These are phyloP conservation scores for Dicaeum eximium DNA, from an alignment of 2,113 vertebrate genomes.

Conservation along the genomic window DNA sequence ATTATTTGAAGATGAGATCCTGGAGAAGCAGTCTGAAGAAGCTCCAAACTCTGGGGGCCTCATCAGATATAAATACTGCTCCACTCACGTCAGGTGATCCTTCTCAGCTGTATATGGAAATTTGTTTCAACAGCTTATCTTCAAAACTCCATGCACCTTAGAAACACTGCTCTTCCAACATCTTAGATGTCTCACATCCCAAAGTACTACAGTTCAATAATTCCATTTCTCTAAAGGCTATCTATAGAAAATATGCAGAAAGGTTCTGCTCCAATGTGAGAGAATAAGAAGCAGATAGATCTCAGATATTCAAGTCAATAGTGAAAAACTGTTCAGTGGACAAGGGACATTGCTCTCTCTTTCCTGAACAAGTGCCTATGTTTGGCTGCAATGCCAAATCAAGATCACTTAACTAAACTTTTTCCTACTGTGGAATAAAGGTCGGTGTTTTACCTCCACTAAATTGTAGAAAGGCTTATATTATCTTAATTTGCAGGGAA, in stretches of 20 bases:
- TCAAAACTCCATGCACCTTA: neutral
- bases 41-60: neutral
- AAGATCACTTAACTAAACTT: neutral
- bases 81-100: neutral
- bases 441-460: neutral
- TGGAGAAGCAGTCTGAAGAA: neutral
- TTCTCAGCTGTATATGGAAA: neutral
- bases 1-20: neutral
- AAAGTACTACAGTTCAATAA: neutral
- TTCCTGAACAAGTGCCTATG: neutral
- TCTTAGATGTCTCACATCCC: neutral
- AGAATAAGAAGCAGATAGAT: neutral
- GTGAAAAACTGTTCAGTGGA: neutral
- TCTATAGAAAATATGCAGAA: neutral
- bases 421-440: neutral
- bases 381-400: neutral
- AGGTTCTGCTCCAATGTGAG: neutral
- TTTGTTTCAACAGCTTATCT: neutral
- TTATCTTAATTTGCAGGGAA: neutral
- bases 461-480: neutral
- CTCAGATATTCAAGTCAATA: neutral
- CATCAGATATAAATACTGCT: neutral
- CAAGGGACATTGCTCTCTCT: neutral
- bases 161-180: neutral
- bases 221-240: neutral